phyloP scores from a whole-genome alignment of 2,797 vertebrate species.

The Enteromius fasciolatus region DNA sequence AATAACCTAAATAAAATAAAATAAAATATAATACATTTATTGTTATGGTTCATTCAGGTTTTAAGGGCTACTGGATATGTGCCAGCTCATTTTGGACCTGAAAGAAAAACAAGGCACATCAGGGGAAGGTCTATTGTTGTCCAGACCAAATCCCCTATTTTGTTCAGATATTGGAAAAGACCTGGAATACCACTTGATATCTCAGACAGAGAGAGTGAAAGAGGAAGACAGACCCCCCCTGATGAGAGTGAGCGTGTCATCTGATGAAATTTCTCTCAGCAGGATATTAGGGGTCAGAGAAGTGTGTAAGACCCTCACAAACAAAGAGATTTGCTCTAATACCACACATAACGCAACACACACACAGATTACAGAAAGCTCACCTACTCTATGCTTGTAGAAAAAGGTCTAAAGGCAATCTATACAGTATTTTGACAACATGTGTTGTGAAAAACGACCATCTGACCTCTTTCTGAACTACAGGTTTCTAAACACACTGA shows the following conservation, averaged over 20 bases:
- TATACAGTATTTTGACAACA: conserved; percentile 42
- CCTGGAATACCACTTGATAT: conserved; percentile 23
- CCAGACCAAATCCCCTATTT: conserved; percentile 48
- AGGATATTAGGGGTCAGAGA: conserved; percentile 76
- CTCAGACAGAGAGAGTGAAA: conserved; percentile 40
- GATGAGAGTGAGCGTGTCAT: conserved; percentile 70
- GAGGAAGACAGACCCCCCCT: conserved; percentile 37
- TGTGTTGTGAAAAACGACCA: conserved; percentile 54
- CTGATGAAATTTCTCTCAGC: conserved; percentile 79
- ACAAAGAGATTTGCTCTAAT: conserved; percentile 38
- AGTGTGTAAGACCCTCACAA: conserved; percentile 57
- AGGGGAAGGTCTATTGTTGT: conserved; percentile 29
- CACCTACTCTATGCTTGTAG: conserved; percentile 60
- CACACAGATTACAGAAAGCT: conserved; percentile 27
- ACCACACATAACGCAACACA: conserved; percentile 36
- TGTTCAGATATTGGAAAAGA: conserved; percentile 47
- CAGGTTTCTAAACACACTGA: conserved; percentile 12
- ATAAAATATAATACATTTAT: background rate
- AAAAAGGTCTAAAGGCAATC: conserved; percentile 69
- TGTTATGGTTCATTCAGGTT: background rate
- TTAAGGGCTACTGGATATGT: conserved; percentile 4
- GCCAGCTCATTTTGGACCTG: conserved; percentile 7
- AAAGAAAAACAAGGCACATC: background rate
- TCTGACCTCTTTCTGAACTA: conserved; percentile 43
- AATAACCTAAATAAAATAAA: background rate